Evolutionary conservation across 2,888 invertebrate genomes (phyloP), one percentile per base, ranked within the genome.

Genomic region (Caenorhabditis imperialis): DNA sequence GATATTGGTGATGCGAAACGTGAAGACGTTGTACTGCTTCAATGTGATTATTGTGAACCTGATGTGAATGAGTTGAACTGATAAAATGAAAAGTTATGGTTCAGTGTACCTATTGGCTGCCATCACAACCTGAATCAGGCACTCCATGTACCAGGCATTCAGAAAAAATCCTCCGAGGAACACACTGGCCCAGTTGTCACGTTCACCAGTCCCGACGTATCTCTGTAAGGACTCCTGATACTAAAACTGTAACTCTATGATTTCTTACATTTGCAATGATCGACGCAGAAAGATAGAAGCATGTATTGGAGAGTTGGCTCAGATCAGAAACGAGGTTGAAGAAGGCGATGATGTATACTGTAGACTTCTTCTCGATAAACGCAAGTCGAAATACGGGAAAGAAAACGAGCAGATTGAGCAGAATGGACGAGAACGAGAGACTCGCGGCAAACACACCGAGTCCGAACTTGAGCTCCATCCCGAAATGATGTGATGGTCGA

Each of bases 331-430:
- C 48, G 8, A 77, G 45, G 7, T 73, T 72, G 6, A 63, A 60
- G 16, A 63, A 54, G 0, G 77, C 67, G 35, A 74, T 71, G 35
- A 73, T 77, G 61, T 77, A 77, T 16, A 77, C 70, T 8, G 58
- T 23, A 12, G 37, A 37, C 38, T 47, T 60, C 47, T 48, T 48
- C 18, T 16, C 18, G 37, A 60, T 30, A 40, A 60, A 60, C 3
- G 48, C 60, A 14, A 60, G 48, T n/a, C 47, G 47, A 38, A 48
- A 60, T 1, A 60, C 60, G 0, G 60, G 60, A 7, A 38, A 12
- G 27, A 60, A 50, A 18, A 60, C 40, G 16, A 60, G 12, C n/a
- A 60, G 8, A 30, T 60, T 60, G 23, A 60, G 40, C 22, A 60
- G 38, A 14, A 60, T 47, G 16, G 48, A 37, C 3, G 10, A 37